Evolutionary conservation across 2,888 invertebrate species (phyloP), one percentile per base, ranked within the genome.

Genomic region (Calephelis perditalis): DNA sequence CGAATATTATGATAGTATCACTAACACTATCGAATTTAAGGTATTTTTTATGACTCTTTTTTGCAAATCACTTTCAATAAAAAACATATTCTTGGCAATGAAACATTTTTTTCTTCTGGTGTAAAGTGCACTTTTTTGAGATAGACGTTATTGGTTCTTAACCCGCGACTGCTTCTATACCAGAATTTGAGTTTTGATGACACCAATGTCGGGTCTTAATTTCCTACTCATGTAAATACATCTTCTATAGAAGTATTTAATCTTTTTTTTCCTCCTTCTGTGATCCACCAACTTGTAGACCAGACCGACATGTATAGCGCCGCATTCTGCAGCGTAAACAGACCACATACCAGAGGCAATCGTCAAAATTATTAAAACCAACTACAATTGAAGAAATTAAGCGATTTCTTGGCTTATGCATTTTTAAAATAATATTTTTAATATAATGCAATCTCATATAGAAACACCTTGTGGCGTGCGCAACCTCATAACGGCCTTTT

Each of bases 341-440:
- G 62, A 57, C 65, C 62, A 55, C 58, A 59, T 37, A 63, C 62
- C 9, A 60, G 58, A 57, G 10, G 60, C 36, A 57, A 52, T 43
- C 58, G 65, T 37, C 35, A 43, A 26, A 8, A 26, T n/a, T n/a
- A 45, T 65, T 63, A 52, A 52, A 57, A n/a, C 58, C 56, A 10
- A 46, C 54, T 26, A 56, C 43, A 37, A 47, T 12, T 15, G 59
- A 63, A 9, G 64, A 65, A 37, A 60, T 66, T 60, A 5, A 44
- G 26, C 45, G 15, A 11, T 67, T 67, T 58, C 56, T 67, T 26
- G 67, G 64, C 26, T 47, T 67, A 26, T 63, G 62, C 45, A 15
- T 65, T 9, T 46, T 15, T 15, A 15, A 15, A 15, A 15, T 15
- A 15, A 15, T 15, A 15, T 15, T 15, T 15, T 15, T 15, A 15